Evolutionary conservation across 2,113 vertebrate genomes (phyloP).

Genomic region (Diphyllodes magnificus): DNA sequence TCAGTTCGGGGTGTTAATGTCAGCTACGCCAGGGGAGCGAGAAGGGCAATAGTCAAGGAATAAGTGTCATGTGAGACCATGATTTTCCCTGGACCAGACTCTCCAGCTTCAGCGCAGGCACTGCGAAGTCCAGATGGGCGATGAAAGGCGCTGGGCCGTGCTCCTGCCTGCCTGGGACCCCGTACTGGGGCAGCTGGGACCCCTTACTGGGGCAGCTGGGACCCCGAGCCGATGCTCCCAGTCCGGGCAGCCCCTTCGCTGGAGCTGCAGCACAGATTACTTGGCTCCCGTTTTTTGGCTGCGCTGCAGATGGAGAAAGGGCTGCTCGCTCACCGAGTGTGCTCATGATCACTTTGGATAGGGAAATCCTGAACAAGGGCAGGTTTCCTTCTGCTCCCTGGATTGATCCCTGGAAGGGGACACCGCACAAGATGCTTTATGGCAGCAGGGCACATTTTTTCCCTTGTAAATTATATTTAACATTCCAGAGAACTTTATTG

Average conservation of each 20-base stretch:
- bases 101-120: neutral
- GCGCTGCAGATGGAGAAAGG: neutral
- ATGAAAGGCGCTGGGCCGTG: neutral
- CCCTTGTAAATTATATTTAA: conserved; percentile 76
- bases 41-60: conserved; percentile 35
- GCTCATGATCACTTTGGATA: neutral
- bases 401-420: neutral
- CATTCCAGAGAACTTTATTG: conserved; percentile 76
- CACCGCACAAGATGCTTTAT: neutral
- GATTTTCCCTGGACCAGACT: neutral
- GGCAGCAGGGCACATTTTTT: conserved; percentile 36
- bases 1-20: conserved; percentile 30
- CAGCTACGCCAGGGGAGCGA: neutral
- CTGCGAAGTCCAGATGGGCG: conserved; percentile 8
- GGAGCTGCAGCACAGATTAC: neutral
- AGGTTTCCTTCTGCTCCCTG: neutral
- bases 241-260: neutral
- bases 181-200: neutral
- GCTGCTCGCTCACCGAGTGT: neutral
- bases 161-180: neutral
- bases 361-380: neutral
- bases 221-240: accelerated
- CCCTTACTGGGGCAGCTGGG: neutral
- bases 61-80: neutral
- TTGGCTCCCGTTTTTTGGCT: neutral